These are phyloP conservation scores for Seriola dumerili DNA, from an alignment of 2,113 vertebrate species.

Conservation along the genomic window DNA sequence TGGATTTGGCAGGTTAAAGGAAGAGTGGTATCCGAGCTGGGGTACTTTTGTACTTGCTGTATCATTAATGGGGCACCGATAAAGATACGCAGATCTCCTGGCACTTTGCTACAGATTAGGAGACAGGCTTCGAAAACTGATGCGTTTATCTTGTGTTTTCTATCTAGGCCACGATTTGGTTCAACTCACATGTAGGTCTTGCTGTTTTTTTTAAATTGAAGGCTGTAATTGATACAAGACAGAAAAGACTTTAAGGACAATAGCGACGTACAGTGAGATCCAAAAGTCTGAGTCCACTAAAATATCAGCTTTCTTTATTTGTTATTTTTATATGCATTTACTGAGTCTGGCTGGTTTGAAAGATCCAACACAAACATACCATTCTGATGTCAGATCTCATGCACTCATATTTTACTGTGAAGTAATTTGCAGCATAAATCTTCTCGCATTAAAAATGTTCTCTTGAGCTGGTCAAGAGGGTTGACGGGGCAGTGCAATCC, in stretches of 20 bases:
- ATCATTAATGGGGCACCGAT: constrained; percentile 82
- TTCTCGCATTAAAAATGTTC: constrained; percentile 76
- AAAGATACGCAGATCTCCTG: constrained; percentile 75
- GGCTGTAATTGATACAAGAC: constrained; percentile 54
- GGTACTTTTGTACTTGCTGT: constrained; percentile 81
- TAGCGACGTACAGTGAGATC: neutral
- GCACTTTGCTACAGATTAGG: constrained; percentile 67
- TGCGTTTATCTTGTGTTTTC: constrained; percentile 77
- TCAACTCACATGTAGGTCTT: constrained; percentile 79
- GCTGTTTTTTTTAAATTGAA: constrained; percentile 65
- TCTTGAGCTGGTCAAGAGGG: constrained; percentile 70
- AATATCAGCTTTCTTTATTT: constrained; percentile 8
- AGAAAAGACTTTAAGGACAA: constrained; percentile 7
- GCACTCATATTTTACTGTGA: constrained; percentile 66
- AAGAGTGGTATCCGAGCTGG: constrained; percentile 77
- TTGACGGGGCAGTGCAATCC: constrained; percentile 60
- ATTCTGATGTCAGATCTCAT: constrained; percentile 53
- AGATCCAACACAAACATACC: constrained; percentile 26
- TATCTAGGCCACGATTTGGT: constrained; percentile 79
- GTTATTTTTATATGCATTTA: neutral
- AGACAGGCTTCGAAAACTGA: constrained; percentile 74
- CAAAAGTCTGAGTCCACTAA: neutral
- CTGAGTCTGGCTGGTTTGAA: neutral
- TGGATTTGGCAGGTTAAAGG: constrained; percentile 74
- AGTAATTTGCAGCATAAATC: constrained; percentile 82